Base-by-base conservation (phyloP, 2,797 vertebrate species). In the Urophycis tenuis region DNA sequence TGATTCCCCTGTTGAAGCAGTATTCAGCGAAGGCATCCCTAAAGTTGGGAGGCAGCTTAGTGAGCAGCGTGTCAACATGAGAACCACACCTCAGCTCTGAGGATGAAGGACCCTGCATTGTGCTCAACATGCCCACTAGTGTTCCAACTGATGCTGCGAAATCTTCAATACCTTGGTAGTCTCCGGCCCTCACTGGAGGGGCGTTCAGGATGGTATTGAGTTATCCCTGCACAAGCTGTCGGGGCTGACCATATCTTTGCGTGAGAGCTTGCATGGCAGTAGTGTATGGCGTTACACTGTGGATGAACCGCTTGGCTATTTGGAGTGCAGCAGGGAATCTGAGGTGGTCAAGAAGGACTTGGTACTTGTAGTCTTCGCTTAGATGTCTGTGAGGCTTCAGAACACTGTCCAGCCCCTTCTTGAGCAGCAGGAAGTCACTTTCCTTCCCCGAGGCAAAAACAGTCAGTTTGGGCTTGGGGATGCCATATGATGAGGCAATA, bases 401-500 rank as follows among this genome's bases (percentile, higher is more conserved):
- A 5, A 78, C 30, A 67, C 77, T 78, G 34, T 81, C 79, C n/a
- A 83, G 45, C 1, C 79, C 67, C 17, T 80, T 83, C 14, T 81
- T 78, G 2, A 81, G 64, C 53, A 81, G 34, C 3, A 78, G 22
- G 30, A 74, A 74, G n/a, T 74, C 73, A 30, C 73, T 74, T 30
- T 41, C 73, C 17, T n/a, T 74, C 12, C 73, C 73, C 11, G 35
- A 11, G 35, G 5, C 45, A 25, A 74, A 74, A 4, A 29, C 3
- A 25, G 35, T 31, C 3, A 74, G 33, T 30, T 70, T 70, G 11
- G 25, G 67, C 29, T 70, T 70, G 67, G 67, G 67, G 5, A 70
- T 70, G 12, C 67, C 67, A 70, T 29, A 31, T 25, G 29, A 70
- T 25, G 67, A n/a, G 12, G 67, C 67, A 25, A 70, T 70, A 11